Evolutionary conservation across 2,888 invertebrate genomes (phyloP), one percentile per base, ranked within the genome.

Genomic region (Ectropis crepuscularia): DNA sequence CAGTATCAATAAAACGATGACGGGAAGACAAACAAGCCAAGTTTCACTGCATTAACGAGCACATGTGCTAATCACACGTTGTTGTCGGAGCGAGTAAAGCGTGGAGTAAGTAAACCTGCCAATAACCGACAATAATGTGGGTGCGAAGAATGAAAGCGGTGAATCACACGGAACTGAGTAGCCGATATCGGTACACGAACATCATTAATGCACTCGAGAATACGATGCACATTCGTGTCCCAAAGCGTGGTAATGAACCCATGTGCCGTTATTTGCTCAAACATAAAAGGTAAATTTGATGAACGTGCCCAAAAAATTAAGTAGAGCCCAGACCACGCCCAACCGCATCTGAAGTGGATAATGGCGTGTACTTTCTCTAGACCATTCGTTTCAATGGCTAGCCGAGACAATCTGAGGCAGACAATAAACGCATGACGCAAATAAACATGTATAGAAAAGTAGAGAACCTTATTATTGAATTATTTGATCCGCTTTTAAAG

Each of bases 81-180:
- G 71, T 68, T 75, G 69, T 63, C 65, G 48, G 68, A 70, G 67
- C 70, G 67, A 69, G 66, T 68, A 70, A 70, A 70, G 51, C 72
- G 68, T 71, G 66, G 61, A 71, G 71, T 68, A 59, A 74, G 74
- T 75, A 76, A 73, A 75, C 74, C 73, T 73, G 75, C 73, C 74
- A 79, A 77, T 78, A 81, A 74, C 75, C 68, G 69, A 69, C 76
- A 78, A 81, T 83, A 80, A 86, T 74, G 74, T 82, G 79, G 78
- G 82, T 82, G 83, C 79, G 78, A 86, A 86, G 80, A 84, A 84
- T 80, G 86, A 89, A 89, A 88, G 85, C 87, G 78, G 76, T 88
- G 86, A 89, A 79, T 89, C 88, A 88, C 75, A 82, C 81, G 80
- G 79, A 82, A 81, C 82, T 73, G 63, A 70, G 68, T 73, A 70